phyloP scores from a whole-genome alignment of 2,113 vertebrate genomes.

The Ramphastos sulfuratus region DNA sequence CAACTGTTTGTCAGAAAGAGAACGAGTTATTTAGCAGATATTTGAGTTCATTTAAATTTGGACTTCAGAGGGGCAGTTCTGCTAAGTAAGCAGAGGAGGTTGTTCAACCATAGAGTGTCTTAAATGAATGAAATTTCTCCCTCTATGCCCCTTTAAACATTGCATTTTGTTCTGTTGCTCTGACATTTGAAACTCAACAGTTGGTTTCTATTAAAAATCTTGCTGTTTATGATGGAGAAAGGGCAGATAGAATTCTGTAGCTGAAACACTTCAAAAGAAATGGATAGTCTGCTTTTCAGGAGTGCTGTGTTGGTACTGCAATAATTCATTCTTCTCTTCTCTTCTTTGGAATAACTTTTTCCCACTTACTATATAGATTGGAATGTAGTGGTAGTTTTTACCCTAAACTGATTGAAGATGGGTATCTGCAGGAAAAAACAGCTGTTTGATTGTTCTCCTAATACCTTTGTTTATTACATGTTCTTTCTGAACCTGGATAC shows the following conservation, averaged over 20 bases:
- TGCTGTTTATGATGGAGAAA: neutral
- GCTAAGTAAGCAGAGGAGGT: neutral
- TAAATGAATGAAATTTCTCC: neutral
- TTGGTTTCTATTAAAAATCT: neutral
- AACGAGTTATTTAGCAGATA: neutral
- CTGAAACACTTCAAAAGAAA: neutral
- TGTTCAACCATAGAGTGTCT: neutral
- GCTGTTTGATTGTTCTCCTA: neutral
- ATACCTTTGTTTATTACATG: neutral
- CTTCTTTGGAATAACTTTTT: neutral
- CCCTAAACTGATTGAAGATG: neutral
- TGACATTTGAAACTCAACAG: fast-evolving
- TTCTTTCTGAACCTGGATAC: neutral
- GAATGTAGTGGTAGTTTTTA: neutral
- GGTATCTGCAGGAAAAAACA: neutral
- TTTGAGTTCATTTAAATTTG: neutral
- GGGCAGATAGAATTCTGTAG: neutral
- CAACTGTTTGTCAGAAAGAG: neutral
- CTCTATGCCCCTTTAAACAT: neutral
- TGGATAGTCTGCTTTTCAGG: neutral
- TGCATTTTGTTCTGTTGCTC: neutral
- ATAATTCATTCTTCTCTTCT: neutral
- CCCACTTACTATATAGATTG: neutral
- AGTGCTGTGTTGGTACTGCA: neutral
- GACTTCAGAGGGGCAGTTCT: neutral